Evolutionary conservation across 2,888 invertebrate species (phyloP), one percentile per base, ranked within the genome.

Genomic region (Antitype chi): DNA sequence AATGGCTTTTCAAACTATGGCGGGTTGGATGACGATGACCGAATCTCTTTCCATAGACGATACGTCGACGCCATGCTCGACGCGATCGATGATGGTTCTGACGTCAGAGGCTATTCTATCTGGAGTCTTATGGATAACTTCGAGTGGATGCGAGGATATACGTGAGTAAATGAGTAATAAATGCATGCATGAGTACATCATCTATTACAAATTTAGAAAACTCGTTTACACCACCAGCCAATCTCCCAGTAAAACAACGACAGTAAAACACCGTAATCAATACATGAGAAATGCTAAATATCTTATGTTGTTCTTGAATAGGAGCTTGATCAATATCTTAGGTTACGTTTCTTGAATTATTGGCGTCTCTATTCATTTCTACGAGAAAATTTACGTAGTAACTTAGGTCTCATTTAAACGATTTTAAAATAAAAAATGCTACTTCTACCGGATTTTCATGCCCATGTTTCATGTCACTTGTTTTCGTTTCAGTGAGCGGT

Each of bases 51-150:
- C 90, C 87, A 93, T 69, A 90, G 93, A 80, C 83, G 82, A 2
- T 96, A 97, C 83, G 82, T 97, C 43, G 80, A 89, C 28, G 95
- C 94, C 49, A 86, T 97, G 87, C 76, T 95, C 55, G 90, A 94
- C 28, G 96, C 95, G 7, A 91, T 96, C 1, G 90, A 93, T 43
- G 94, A 95, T n/a, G 93, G 93, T 0, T 94, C 94, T 72, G 91
- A 95, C 70, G 89, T 97, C n/a, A 86, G 81, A 74, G 97, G 94
- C 0, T 97, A 97, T 90, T 94, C 96, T 1, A 94, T 95, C n/a
- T 97, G 97, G 97, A 97, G 97, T 67, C 91, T 97, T 1, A 93
- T 97, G 92, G 97, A 97, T 85, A 97, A 97, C 88, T 97, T 97
- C 85, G 97, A 97, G 89, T 97, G 97, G 97, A 88, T 90, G 43